Evolutionary conservation across 1,140 invertebrate species (phyloP).

Genomic region (Hetaerina americana): DNA sequence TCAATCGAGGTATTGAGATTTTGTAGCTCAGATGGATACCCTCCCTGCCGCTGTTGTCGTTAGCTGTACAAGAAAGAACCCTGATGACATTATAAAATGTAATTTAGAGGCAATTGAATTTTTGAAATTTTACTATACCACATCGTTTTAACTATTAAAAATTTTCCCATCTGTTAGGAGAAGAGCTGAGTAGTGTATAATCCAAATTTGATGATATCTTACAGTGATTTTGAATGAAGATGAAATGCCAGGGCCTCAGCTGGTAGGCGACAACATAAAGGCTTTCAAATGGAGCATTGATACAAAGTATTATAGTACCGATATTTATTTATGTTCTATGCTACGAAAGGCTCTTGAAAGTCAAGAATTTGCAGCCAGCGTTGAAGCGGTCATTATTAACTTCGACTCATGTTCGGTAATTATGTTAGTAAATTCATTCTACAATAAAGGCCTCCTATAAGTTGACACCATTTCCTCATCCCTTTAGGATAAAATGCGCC

Average conservation of each 20-base stretch:
- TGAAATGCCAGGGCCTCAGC: conserved; percentile 25
- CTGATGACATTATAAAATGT: not conserved
- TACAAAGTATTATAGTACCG: conserved; percentile 52
- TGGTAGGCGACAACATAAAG: conserved; percentile 28
- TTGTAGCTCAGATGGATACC: not conserved
- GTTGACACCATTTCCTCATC: too few relatives aligned
- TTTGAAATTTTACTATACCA: not conserved
- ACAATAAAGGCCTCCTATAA: too few relatives aligned
- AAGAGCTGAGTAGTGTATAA: not conserved
- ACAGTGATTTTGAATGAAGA: conserved; percentile 29
- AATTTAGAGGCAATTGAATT: not conserved
- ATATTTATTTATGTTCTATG: conserved; percentile 38
- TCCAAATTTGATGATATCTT: conserved; percentile 16
- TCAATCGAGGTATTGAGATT: too few relatives aligned
- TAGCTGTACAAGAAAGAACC: not conserved
- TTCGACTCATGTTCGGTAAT: conserved; percentile 40
- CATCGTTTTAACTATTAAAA: not conserved
- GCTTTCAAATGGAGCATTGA: conserved; percentile 44
- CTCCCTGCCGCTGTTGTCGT: not conserved
- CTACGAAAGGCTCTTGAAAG: conserved; percentile 31
- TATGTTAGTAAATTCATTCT: too few relatives aligned
- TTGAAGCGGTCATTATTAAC: conserved; percentile 44
- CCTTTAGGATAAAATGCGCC: too few relatives aligned
- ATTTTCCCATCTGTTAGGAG: too few relatives aligned
- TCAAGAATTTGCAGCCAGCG: conserved; percentile 31